Evolutionary conservation across 2,888 invertebrate species (phyloP), one percentile per base, ranked within the genome.

Genomic region (Spisula solida): DNA sequence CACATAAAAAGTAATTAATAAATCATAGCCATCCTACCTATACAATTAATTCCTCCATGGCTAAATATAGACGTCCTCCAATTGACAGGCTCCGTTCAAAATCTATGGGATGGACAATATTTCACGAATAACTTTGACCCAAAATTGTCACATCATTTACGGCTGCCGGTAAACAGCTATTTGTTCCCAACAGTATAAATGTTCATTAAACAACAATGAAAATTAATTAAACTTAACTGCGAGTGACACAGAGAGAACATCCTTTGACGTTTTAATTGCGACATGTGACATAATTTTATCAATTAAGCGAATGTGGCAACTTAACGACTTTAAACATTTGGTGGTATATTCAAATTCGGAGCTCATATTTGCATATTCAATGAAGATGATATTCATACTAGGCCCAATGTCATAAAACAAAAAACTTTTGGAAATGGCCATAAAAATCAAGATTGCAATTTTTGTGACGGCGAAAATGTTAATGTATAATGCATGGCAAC

Each of bases 241-340:
- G 60, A n/a, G 60, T 92, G 92, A 90, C 92, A 92, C 70, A 41
- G 29, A 56, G 78, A 75, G 86, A 89, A 85, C 89, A 82, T 82
- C 51, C 47, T 86, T 89, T 90, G 92, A 90, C 92, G 89, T 90
- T 89, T 92, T 90, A 85, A 92, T 90, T 82, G 87, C 88, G 90
- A 82, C 92, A 92, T 78, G 88, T 92, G 92, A 90, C 92, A 92
- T 82, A 84, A 89, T 88, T 92, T 92, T 90, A 92, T 92, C 92
- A 92, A 92, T 92, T 92, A 90, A 92, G 88, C 56, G 82, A 90
- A 82, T 81, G 86, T 92, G 92, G 88, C 92, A 92, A 92, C 88
- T 92, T 92, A 88, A 92, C 87, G 90, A 90, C 90, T 88, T 86
- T 25, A 82, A 92, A 88, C 90, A 92, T 90, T 92, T 90, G 92